These are phyloP conservation scores for Nasonia giraulti DNA, from an alignment of 1,140 invertebrate genomes.

Conservation along the genomic window DNA sequence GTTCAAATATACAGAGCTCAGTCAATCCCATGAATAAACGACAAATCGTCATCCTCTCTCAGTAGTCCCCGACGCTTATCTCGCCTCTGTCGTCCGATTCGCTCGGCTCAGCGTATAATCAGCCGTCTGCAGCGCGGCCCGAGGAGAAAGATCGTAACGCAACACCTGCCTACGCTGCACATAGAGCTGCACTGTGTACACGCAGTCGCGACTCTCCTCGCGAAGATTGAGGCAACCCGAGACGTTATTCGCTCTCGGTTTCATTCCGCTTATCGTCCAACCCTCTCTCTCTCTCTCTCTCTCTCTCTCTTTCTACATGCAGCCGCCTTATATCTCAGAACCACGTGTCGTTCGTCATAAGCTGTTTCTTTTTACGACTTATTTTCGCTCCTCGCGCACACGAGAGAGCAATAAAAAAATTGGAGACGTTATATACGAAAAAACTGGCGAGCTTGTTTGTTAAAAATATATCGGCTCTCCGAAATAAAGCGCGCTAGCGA, in stretches of 20 bases:
- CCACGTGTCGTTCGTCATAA: constrained; percentile 4
- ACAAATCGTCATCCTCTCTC: background rate
- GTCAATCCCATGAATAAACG: background rate
- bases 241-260: constrained; percentile 26
- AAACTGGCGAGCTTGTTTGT: background rate
- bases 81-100: background rate
- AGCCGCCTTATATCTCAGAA: background rate
- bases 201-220: background rate
- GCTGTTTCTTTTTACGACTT: background rate
- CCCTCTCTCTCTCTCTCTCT: too few relatives aligned
- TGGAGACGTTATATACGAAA: background rate
- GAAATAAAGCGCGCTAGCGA: background rate
- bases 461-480: background rate
- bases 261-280: constrained; percentile 34
- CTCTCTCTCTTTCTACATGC: too few relatives aligned
- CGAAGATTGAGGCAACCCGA: constrained; percentile 10
- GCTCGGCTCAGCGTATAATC: background rate
- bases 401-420: too few relatives aligned
- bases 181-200: background rate
- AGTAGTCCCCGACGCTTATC: background rate
- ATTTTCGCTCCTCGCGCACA: background rate
- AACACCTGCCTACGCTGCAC: constrained; percentile 53
- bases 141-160: constrained; percentile 25
- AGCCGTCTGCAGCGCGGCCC: background rate
- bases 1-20: too few relatives aligned